phyloP scores from a whole-genome alignment of 2,797 vertebrate genomes.

The Thaleichthys pacificus region DNA sequence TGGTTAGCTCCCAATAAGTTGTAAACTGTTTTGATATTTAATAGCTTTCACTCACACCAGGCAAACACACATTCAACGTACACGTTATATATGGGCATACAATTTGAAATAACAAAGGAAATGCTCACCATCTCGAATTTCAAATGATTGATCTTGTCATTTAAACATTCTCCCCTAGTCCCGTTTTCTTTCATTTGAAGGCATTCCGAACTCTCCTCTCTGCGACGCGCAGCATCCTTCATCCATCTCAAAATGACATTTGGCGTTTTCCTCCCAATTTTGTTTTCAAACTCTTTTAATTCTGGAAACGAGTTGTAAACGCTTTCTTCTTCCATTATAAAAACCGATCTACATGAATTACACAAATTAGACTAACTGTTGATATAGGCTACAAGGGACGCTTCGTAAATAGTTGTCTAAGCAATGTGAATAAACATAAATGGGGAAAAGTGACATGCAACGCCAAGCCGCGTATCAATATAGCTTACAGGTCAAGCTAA shows the following conservation, averaged over 20 bases:
- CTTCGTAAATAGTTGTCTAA: no score
- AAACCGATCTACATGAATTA: not conserved
- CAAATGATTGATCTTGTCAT: constrained; percentile 59
- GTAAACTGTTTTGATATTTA: no score
- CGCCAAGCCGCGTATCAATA: not conserved
- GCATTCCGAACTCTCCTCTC: constrained; percentile 33
- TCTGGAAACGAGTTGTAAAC: constrained; percentile 42
- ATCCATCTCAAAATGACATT: constrained; percentile 64
- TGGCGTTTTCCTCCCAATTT: constrained; percentile 66
- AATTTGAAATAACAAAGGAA: not conserved
- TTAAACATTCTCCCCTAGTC: constrained; percentile 30
- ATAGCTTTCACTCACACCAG: not conserved
- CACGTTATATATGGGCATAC: not conserved
- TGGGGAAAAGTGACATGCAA: not conserved
- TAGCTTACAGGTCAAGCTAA: not conserved
- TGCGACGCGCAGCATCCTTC: constrained; percentile 49
- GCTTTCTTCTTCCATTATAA: constrained; percentile 57
- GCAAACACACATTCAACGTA: not conserved
- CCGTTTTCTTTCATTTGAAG: constrained; percentile 10
- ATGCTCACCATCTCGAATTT: constrained; percentile 67
- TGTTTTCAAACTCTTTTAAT: constrained; percentile 66
- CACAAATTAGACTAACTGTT: constrained; percentile 20
- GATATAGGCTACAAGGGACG: not conserved
- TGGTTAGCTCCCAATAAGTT: no score
- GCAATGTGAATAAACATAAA: not conserved